Conservation (phyloP, 2,888 invertebrate genomes). For the Carpatolechia fugitivella region DNA sequence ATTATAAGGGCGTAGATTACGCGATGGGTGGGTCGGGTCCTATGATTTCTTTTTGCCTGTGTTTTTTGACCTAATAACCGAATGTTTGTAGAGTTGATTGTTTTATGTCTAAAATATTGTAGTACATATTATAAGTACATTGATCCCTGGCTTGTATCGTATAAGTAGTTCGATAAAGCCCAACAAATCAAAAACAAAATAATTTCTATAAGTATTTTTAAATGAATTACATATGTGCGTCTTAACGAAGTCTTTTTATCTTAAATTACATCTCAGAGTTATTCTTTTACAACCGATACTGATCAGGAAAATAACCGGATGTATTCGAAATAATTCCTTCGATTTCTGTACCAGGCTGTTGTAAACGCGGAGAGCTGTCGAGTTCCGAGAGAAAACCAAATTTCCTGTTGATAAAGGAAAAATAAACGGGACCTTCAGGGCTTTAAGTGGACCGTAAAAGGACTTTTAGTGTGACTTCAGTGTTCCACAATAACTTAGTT, state of each 20-base stretch:
- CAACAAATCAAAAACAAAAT: too few species aligned
- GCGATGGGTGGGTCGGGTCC: conserved; percentile 7
- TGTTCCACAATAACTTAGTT: conserved; percentile 35
- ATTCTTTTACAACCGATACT: neutral
- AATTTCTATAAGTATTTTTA: too few species aligned
- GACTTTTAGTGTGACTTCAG: conserved; percentile 40
- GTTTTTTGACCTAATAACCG: neutral
- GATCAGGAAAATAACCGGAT: neutral
- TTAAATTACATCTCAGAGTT: neutral
- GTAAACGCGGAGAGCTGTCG: neutral
- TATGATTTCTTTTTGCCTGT: conserved; percentile 2
- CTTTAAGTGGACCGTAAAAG: conserved; percentile 26
- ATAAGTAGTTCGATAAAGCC: too few species aligned
- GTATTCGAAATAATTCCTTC: neutral
- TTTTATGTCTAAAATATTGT: neutral
- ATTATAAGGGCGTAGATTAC: conserved; percentile 41
- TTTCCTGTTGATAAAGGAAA: conserved; percentile 27
- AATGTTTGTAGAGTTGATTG: too few species aligned
- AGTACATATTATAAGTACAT: too few species aligned
- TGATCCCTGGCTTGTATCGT: too few species aligned
- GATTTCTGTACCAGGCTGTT: neutral
- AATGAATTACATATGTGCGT: too few species aligned
- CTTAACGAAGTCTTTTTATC: too few species aligned
- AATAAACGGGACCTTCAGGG: conserved; percentile 29
- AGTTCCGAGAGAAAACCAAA: conserved; percentile 26